Evolutionary conservation across 2,888 invertebrate species (phyloP).

Genomic region (Tineola bisselliella): DNA sequence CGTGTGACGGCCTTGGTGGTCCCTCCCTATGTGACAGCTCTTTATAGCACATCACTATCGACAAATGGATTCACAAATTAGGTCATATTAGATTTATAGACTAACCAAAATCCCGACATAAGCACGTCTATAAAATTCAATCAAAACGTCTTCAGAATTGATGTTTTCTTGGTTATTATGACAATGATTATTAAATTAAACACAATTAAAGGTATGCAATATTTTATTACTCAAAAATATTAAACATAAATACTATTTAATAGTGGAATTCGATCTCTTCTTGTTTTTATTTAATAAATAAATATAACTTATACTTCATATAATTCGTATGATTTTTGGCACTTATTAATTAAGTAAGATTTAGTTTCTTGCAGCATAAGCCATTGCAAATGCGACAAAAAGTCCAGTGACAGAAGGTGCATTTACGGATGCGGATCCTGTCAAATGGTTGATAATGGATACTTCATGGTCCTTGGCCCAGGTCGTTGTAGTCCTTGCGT

Average conservation of each 20-base stretch:
- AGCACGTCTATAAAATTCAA: too few relatives aligned
- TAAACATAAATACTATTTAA: not conserved
- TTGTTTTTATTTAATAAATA: not conserved
- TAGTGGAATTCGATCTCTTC: conserved; percentile 12
- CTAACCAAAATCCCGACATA: too few relatives aligned
- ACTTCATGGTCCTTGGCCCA: conserved; percentile 42
- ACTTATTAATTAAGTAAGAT: not conserved
- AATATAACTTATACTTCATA: too few relatives aligned
- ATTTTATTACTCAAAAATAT: not conserved
- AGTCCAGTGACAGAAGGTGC: conserved; percentile 25
- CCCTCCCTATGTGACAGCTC: not conserved
- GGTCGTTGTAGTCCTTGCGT: conserved; percentile 23
- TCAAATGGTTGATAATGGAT: conserved; percentile 31
- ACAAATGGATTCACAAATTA: not conserved
- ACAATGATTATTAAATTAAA: too few relatives aligned
- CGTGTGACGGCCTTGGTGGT: conserved; percentile 7
- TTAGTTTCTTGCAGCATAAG: not conserved
- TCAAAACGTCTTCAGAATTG: too few relatives aligned
- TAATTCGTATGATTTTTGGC: too few relatives aligned
- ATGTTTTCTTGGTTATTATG: too few relatives aligned
- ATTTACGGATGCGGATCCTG: conserved; percentile 22
- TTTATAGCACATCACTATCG: not conserved
- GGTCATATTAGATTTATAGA: not conserved
- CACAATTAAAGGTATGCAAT: not conserved
- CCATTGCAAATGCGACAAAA: not conserved